Evolutionary conservation across 2,797 vertebrate species (phyloP), one percentile per base, ranked within the genome.

Genomic region (Liparis tanakae): DNA sequence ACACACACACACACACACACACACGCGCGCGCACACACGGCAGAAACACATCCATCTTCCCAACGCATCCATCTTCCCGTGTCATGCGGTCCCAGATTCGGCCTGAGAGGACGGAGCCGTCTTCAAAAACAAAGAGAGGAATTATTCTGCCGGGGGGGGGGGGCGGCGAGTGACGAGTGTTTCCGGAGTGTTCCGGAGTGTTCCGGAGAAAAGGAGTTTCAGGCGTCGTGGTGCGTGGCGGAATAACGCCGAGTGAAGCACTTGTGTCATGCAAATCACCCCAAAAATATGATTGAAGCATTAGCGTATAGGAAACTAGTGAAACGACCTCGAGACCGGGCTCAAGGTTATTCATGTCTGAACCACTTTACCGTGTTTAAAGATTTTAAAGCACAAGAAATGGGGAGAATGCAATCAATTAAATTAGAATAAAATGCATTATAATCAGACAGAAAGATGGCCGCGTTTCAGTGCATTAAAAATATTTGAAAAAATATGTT

Each of bases 1-100:
- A 30, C 25, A 30, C 76, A 62, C 61, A 30, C 25, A 30, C 25
- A 30, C 25, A 30, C 25, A 30, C 25, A 30, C 25, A 30, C 25
- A 30, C 25, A 30, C 25, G 25, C 25, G 25, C 25, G 25, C 25
- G 25, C 25, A 30, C 25, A 30, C 76, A 62, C 61, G 54, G 46
- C 67, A 59, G 61, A 82, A 83, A 80, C 72, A 67, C 79, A 84
- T 85, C 78, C 76, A 80, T 87, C 85, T 81, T 83, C 64, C 74
- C 10, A 83, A 80, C 72, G 65, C 79, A 84, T 85, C 78, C 76
- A 80, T 87, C 85, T 81, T 83, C 64, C 74, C 10, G 15, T 74
- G 69, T 65, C 77, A 69, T 70, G 82, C 63, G 53, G 57, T 57
- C 72, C 72, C 46, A 56, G 33, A 64, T 72, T 64, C 73, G 74